phyloP scores from a whole-genome alignment of 2,888 invertebrate genomes.

The Bellardia pandia region DNA sequence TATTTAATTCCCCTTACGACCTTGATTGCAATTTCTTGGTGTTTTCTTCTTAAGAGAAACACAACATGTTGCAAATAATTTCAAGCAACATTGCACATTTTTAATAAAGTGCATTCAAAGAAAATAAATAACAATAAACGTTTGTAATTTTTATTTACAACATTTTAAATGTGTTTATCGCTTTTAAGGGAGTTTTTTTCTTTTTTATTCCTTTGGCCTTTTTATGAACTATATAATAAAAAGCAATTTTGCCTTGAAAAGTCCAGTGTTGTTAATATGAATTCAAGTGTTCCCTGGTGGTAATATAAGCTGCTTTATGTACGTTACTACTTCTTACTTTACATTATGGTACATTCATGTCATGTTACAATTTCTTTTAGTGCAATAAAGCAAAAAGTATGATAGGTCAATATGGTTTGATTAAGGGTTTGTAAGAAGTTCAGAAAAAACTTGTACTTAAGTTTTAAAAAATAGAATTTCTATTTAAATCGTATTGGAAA shows the following conservation, averaged over 20 bases:
- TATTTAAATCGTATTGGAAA: too few relatives aligned
- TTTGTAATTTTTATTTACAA: constrained; percentile 58
- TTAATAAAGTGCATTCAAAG: constrained; percentile 18
- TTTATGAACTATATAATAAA: not conserved
- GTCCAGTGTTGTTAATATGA: constrained; percentile 17
- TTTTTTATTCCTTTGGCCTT: not conserved
- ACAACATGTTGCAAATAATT: not conserved
- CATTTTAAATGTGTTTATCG: constrained; percentile 37
- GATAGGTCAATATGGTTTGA: not conserved
- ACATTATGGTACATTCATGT: not conserved
- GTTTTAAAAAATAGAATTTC: too few relatives aligned
- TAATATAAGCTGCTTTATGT: constrained; percentile 16
- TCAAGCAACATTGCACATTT: constrained; percentile 34
- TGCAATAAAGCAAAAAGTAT: not conserved
- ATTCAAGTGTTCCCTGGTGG: constrained; percentile 17
- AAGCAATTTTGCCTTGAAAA: not conserved
- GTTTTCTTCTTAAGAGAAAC: not conserved
- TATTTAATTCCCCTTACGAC: not conserved
- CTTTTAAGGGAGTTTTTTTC: not conserved
- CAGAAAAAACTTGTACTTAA: too few relatives aligned
- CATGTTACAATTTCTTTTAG: not conserved
- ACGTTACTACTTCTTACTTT: not conserved
- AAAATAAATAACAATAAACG: constrained; percentile 28
- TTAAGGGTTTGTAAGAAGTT: not conserved
- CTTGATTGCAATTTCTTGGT: not conserved